Percentiles rank a stretch among this genome's conserved stretches.
phyloP scores from a whole-genome alignment of 2,888 invertebrate genomes.

The Ischnus inquisitorius region DNA sequence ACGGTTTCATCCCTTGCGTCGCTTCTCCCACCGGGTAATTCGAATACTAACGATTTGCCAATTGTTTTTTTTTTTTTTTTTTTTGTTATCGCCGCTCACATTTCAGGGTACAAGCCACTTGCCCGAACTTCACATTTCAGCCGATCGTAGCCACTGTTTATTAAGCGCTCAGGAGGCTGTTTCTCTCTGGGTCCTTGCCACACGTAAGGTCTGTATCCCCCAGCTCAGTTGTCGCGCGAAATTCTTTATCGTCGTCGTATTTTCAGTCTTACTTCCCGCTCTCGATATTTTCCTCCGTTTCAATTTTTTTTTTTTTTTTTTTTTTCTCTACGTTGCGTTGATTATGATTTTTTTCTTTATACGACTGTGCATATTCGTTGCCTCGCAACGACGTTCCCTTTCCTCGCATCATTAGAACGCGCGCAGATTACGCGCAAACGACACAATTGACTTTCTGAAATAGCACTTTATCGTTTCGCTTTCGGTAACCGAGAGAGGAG shows the following conservation, averaged over 20 bases:
- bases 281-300: conserved; percentile 20
- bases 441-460: conserved; percentile 1
- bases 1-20: conserved; percentile 29
- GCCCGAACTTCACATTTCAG: conserved; percentile 86
- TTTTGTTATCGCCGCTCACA: conserved; percentile 80
- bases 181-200: conserved; percentile 97
- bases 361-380: conserved; percentile 75
- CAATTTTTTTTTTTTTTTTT: conserved; percentile 15
- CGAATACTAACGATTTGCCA: conserved; percentile 76
- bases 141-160: conserved; percentile 89
- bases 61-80: conserved; percentile 76
- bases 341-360: conserved; percentile 70
- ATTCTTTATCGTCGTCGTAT: conserved; percentile 71
- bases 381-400: conserved; percentile 41
- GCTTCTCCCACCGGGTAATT: conserved; percentile 37
- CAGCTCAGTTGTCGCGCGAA: conserved; percentile 76
- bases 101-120: conserved; percentile 91
- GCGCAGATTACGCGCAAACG: conserved; percentile 27
- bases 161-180: conserved; percentile 97
- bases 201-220: conserved; percentile 93
- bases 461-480: conserved; percentile 17
- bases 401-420: conserved; percentile 34
- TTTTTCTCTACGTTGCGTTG: conserved; percentile 11
- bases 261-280: conserved; percentile 28
- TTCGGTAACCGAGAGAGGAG: conserved; percentile 26